Conservation (phyloP, 1,140 invertebrate species). For the Thalassaphorura encarpata region DNA sequence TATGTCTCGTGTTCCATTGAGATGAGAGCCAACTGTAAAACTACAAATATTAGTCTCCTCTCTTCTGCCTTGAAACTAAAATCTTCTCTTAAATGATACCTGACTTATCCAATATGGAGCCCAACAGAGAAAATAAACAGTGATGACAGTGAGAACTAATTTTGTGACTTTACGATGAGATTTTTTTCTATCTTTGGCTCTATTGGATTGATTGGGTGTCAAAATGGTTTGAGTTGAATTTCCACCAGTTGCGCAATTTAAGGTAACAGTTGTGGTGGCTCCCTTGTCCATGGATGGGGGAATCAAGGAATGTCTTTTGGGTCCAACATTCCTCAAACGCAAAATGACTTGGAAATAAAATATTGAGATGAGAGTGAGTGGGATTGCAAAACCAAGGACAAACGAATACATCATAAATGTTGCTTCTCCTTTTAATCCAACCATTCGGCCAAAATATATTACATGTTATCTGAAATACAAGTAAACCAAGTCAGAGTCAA, state of each 20-base stretch:
- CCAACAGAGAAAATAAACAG: constrained; percentile 95
- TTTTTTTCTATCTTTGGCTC: constrained; percentile 66
- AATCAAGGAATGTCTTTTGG: constrained; percentile 84
- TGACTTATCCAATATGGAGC: constrained; percentile 88
- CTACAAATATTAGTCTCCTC: too few species aligned
- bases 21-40: too few species aligned
- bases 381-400: constrained; percentile 82
- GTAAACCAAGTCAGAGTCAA: too few species aligned
- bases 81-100: constrained; percentile 32
- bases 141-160: constrained; percentile 87
- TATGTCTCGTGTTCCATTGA: background rate
- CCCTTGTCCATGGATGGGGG: constrained; percentile 75
- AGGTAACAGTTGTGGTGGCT: background rate
- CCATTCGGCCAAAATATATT: constrained; percentile 70
- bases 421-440: constrained; percentile 63
- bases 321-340: constrained; percentile 76
- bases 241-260: background rate
- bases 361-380: constrained; percentile 80
- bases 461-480: constrained; percentile 66
- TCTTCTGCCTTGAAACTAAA: too few species aligned
- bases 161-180: constrained; percentile 51
- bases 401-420: constrained; percentile 86
- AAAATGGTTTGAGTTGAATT: too few species aligned
- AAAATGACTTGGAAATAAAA: constrained; percentile 91
- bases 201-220: constrained; percentile 38